Percentiles rank a stretch among this genome's conserved stretches.
Evolutionary conservation across 1,140 invertebrate genomes (phyloP).

Genomic region (Uloborus diversus): DNA sequence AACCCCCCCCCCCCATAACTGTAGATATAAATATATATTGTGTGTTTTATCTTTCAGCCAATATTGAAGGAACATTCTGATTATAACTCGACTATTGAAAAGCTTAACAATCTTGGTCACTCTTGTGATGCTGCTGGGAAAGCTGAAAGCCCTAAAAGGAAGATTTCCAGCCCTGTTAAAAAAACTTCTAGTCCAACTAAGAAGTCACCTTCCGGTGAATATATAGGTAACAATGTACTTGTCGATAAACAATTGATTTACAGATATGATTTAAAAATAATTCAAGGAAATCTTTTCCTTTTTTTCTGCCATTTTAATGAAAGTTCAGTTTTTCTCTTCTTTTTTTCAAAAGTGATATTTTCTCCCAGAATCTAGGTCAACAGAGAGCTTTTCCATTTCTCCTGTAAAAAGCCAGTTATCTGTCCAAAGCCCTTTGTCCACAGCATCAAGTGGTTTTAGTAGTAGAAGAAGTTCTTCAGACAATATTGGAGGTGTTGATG

Average conservation of each 20-base stretch:
- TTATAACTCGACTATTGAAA: slow-evolving; percentile 84
- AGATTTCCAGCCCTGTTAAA: slow-evolving; percentile 58
- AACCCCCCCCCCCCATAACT: no score
- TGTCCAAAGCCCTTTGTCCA: slow-evolving; percentile 44
- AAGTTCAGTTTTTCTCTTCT: no score
- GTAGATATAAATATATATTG: background rate
- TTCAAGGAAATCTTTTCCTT: no score
- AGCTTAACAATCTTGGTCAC: slow-evolving; percentile 87
- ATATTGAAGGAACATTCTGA: slow-evolving; percentile 89
- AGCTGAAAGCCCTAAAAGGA: slow-evolving; percentile 74
- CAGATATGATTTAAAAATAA: no score
- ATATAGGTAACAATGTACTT: no score
- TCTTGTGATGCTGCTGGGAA: slow-evolving; percentile 80
- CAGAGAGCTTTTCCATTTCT: slow-evolving; percentile 30
- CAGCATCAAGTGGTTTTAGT: slow-evolving; percentile 53
- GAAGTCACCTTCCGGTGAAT: slow-evolving; percentile 50
- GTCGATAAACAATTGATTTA: no score
- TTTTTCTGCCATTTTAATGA: no score
- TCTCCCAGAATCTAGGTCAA: slow-evolving; percentile 40
- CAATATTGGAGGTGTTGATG: slow-evolving; percentile 42
- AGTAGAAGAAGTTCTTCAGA: slow-evolving; percentile 47
- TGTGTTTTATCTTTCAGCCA: slow-evolving; percentile 68
- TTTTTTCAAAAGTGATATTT: no score
- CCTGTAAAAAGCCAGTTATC: slow-evolving; percentile 24
- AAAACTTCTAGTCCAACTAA: slow-evolving; percentile 36